Evolutionary conservation across 2,113 vertebrate species (phyloP).

Genomic region (Hyaena hyaena): DNA sequence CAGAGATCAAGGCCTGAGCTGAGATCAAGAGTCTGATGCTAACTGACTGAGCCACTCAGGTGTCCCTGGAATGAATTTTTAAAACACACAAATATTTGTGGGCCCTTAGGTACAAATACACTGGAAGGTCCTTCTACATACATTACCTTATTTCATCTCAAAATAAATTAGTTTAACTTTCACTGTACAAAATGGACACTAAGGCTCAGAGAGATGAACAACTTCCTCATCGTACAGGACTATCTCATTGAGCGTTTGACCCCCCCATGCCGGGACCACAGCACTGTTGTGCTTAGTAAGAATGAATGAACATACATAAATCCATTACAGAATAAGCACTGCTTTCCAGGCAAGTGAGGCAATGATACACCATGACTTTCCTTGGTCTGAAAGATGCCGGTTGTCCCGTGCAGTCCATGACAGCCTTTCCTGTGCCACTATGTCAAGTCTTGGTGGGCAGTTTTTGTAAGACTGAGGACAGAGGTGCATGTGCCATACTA

Average conservation of each 20-base stretch:
- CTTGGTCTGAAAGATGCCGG: background rate
- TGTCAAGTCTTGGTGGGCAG: background rate
- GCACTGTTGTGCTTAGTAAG: background rate
- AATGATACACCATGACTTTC: accelerated
- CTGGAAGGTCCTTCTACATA: background rate
- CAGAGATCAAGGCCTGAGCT: no score
- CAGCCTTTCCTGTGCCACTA: background rate
- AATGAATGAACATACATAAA: background rate
- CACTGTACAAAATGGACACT: background rate
- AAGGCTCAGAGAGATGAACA: background rate
- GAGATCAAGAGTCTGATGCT: no score
- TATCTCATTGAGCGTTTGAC: background rate
- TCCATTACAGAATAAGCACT: no score
- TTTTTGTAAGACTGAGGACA: background rate
- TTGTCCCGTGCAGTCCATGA: background rate
- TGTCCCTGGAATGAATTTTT: background rate
- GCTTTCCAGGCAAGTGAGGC: background rate
- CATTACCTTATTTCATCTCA: background rate
- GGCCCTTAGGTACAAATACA: background rate
- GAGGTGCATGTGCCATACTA: background rate
- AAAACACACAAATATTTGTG: background rate
- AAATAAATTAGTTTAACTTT: background rate
- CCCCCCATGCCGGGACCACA: background rate
- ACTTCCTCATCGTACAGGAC: no score
- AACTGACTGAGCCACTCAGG: no score